Percentiles rank a stretch among this genome's conserved stretches.
Evolutionary conservation across 2,888 invertebrate genomes (phyloP).

Genomic region (Drosophila prolongata): DNA sequence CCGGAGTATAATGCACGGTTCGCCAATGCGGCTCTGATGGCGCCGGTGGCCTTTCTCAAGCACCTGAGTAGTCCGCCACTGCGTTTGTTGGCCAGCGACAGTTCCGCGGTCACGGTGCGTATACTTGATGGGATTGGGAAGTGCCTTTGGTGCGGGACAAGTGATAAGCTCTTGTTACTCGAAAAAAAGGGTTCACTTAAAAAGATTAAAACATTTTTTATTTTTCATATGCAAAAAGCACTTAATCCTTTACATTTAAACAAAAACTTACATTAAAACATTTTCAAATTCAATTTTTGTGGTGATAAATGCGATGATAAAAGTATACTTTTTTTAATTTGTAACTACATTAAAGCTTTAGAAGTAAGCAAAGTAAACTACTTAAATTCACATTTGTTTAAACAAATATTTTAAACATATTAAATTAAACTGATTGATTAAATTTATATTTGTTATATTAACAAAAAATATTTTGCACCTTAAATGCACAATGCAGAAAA

Average conservation of each 20-base stretch:
- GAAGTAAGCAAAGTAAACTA: too few species aligned
- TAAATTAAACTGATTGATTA: too few species aligned
- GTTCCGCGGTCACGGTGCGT: conserved; percentile 70
- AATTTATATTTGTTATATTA: too few species aligned
- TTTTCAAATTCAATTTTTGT: too few species aligned
- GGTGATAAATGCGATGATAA: too few species aligned
- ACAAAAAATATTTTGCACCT: too few species aligned
- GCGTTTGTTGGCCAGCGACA: conserved; percentile 68
- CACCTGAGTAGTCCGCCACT: conserved; percentile 77
- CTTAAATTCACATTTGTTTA: too few species aligned
- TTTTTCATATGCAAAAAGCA: background rate
- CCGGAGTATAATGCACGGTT: conserved; percentile 79
- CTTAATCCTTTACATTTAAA: background rate
- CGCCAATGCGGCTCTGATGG: conserved; percentile 71
- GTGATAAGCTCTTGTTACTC: conserved; percentile 1
- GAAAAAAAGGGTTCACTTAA: background rate
- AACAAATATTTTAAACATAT: too few species aligned
- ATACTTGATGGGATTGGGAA: conserved; percentile 37
- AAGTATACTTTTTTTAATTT: too few species aligned
- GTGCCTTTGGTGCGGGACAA: background rate
- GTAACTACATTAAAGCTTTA: too few species aligned
- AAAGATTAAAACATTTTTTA: background rate
- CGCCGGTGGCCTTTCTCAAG: conserved; percentile 78
- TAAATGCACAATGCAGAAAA: too few species aligned
- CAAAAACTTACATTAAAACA: too few species aligned